These are phyloP conservation scores for Threskiornis aethiopicus DNA, from an alignment of 2,797 vertebrate species.

Conservation along the genomic window DNA sequence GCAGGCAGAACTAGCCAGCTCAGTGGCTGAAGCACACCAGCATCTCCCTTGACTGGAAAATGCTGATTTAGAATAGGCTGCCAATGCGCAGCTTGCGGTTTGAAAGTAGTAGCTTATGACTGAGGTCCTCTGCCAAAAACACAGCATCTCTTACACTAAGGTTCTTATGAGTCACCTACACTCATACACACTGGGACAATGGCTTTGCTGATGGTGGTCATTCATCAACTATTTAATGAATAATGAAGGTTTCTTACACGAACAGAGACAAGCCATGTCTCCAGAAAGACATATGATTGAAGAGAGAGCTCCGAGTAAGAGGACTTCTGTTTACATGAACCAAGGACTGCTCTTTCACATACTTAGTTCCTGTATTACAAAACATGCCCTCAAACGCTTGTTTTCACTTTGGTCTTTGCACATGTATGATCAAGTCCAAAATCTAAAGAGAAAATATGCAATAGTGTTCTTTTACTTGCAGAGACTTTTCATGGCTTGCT, in stretches of 20 bases:
- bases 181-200: background rate
- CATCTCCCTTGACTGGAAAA: background rate
- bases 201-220: background rate
- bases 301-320: background rate
- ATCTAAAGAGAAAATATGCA: background rate
- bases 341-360: background rate
- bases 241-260: background rate
- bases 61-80: background rate
- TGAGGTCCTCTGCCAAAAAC: background rate
- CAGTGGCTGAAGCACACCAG: rapidly evolving
- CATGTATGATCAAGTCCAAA: background rate
- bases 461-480: background rate
- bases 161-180: background rate
- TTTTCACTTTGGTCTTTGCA: background rate
- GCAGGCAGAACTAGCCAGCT: background rate
- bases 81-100: background rate
- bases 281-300: background rate
- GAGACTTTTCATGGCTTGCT: background rate
- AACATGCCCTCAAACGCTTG: background rate
- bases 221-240: background rate
- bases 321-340: background rate
- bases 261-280: background rate
- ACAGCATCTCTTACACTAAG: background rate
- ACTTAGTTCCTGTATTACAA: background rate
- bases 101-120: background rate